Evolutionary conservation across 2,888 invertebrate genomes (phyloP), one percentile per base, ranked within the genome.

Genomic region (Leptinotarsa tumamoca): DNA sequence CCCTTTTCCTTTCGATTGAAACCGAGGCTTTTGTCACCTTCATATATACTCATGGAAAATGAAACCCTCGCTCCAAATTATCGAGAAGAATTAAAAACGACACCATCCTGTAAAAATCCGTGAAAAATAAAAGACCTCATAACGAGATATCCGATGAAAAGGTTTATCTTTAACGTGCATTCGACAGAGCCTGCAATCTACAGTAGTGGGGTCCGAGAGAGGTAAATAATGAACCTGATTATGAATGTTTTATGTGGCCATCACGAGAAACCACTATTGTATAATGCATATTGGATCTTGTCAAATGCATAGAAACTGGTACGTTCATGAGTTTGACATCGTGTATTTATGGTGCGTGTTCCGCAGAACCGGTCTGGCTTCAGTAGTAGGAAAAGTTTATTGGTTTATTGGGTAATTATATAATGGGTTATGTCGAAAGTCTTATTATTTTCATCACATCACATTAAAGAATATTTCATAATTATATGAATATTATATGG

Each of bases 231-330:
- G 77, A 78, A 78, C 74, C 77, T 74, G 75, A 76, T 80, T 80
- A 77, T 80, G 75, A 76, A 78, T 77, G 78, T 78, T 80, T 78
- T 78, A 80, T 80, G 76, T 72, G 77, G 74, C 76, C 78, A 78
- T 80, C 78, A 78, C 73, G 77, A 74, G 74, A 76, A 78, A 77
- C 80, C 74, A 67, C 73, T 76, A 81, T 80, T 83, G 82, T 82
- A 80, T 80, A 79, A 82, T 82, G 79, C 80, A 83, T 82, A 81
- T 80, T 81, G 83, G 80, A 83, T 84, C 84, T 82, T 84, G 84
- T 84, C 83, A 84, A 84, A 82, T 82, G 81, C 80, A 82, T 79
- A 82, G 82, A 81, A 82, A 83, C 81, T 82, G 78, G 81, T 78
- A 81, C 81, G 82, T 83, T 82, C 82, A 83, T 82, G 79, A 80